These are phyloP conservation scores for Tortricodes alternella DNA, from an alignment of 2,888 invertebrate species.

Conservation along the genomic window DNA sequence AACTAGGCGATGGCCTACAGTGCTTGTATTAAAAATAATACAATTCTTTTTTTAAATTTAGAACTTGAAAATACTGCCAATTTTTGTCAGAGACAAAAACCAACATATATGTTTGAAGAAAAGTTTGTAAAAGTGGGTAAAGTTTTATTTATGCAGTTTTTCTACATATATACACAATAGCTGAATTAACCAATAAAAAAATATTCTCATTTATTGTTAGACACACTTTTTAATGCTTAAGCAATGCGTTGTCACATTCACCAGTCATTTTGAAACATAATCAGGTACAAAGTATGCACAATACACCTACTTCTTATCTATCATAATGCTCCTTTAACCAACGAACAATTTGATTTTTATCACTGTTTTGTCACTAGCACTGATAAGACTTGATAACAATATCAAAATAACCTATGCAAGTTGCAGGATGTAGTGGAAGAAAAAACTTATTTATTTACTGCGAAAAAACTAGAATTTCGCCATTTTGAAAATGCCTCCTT, in stretches of 20 bases:
- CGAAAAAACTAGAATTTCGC: background rate
- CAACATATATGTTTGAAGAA: no score
- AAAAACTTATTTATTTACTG: background rate
- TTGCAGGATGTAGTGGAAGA: background rate
- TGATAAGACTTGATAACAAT: conserved; percentile 18
- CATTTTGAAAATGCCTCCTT: conserved; percentile 1
- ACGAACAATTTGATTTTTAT: conserved; percentile 23
- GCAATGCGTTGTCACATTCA: background rate
- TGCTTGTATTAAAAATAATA: no score
- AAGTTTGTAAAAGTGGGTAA: no score
- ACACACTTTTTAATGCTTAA: no score
- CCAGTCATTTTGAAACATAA: background rate
- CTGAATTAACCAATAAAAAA: no score
- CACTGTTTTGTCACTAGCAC: conserved; percentile 10
- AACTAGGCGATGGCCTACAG: no score
- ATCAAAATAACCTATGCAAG: conserved; percentile 13
- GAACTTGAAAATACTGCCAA: no score
- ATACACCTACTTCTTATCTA: background rate
- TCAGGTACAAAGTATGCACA: background rate
- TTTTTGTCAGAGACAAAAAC: no score
- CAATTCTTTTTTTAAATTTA: no score
- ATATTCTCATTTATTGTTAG: no score
- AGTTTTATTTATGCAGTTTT: no score
- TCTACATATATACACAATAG: no score
- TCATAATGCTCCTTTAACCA: conserved; percentile 9